phyloP scores from a whole-genome alignment of 1,140 invertebrate genomes.

The Trichomalopsis sarcophagae region DNA sequence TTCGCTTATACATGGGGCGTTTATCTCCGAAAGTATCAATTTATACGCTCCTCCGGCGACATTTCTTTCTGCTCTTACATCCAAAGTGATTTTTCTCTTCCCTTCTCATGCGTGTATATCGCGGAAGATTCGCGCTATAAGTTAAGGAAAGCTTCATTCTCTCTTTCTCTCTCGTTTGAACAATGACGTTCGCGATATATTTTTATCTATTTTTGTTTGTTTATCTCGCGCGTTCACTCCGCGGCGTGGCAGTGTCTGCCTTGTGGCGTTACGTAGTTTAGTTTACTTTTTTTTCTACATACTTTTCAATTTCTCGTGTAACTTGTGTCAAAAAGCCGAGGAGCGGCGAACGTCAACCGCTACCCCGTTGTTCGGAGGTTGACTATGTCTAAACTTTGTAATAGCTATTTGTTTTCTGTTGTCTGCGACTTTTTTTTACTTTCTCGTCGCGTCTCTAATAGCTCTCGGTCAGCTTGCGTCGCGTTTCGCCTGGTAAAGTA shows the following conservation, averaged over 20 bases:
- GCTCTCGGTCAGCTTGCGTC: slow-evolving; percentile 17
- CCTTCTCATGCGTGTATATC: background rate
- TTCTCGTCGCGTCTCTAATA: background rate
- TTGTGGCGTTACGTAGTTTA: slow-evolving; percentile 64
- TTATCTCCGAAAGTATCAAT: background rate
- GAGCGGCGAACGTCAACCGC: background rate
- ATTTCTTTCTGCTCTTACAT: background rate
- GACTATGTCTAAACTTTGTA: slow-evolving; percentile 25
- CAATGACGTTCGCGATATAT: slow-evolving; percentile 32
- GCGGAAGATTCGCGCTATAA: background rate
- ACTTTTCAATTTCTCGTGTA: slow-evolving; percentile 19
- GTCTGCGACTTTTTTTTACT: slow-evolving; percentile 8
- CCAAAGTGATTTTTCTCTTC: background rate
- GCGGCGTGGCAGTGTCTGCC: slow-evolving; percentile 71
- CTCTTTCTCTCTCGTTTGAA: slow-evolving; percentile 33
- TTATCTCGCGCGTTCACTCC: slow-evolving; percentile 57
- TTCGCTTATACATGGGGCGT: background rate
- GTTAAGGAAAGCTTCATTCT: slow-evolving; percentile 29
- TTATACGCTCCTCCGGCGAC: background rate
- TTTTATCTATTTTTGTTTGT: slow-evolving; percentile 46
- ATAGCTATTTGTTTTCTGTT: slow-evolving; percentile 12
- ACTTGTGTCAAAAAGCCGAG: slow-evolving; percentile 11
- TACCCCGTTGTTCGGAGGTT: background rate
- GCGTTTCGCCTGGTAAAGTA: slow-evolving; percentile 8
- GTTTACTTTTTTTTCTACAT: slow-evolving; percentile 43